These are phyloP conservation scores for Branchinecta lindahli DNA, from an alignment of 1,140 invertebrate species.

Conservation along the genomic window DNA sequence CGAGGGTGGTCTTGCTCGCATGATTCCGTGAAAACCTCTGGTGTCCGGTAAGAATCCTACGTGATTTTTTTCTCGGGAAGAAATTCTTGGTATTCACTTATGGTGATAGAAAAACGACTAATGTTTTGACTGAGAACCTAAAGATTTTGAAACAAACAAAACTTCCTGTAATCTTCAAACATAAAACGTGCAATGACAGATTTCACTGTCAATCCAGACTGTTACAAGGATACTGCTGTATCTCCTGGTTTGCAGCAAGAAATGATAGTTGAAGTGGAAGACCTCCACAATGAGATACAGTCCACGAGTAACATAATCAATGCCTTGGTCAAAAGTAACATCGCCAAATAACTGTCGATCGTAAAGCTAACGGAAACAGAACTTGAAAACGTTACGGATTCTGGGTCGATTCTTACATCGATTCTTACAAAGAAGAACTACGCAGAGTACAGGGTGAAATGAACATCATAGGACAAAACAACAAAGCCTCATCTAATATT, in stretches of 20 bases:
- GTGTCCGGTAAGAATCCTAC: not conserved
- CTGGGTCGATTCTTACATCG: not conserved
- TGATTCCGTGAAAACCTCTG: not conserved
- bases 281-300: not conserved
- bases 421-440: slow-evolving; percentile 9
- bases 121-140: slow-evolving; percentile 5
- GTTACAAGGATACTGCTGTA: not conserved
- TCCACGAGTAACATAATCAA: not conserved
- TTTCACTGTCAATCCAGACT: slow-evolving; percentile 4
- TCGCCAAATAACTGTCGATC: not conserved
- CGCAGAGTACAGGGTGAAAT: not conserved
- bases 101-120: slow-evolving; percentile 5
- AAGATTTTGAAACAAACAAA: slow-evolving; percentile 9
- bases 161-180: not conserved
- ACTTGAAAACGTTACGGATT: not conserved
- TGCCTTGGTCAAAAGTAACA: slow-evolving; percentile 4
- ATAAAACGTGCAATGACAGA: slow-evolving; percentile 5
- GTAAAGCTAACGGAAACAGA: not conserved
- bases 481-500: too few species aligned
- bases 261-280: slow-evolving; percentile 5
- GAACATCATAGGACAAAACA: slow-evolving; percentile 1
- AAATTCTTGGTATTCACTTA: slow-evolving; percentile 2
- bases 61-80: not conserved
- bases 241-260: not conserved
- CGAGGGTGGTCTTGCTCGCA: not conserved